Base-by-base conservation (phyloP, 2,797 vertebrate genomes). In the Gymnothorax javanicus region DNA sequence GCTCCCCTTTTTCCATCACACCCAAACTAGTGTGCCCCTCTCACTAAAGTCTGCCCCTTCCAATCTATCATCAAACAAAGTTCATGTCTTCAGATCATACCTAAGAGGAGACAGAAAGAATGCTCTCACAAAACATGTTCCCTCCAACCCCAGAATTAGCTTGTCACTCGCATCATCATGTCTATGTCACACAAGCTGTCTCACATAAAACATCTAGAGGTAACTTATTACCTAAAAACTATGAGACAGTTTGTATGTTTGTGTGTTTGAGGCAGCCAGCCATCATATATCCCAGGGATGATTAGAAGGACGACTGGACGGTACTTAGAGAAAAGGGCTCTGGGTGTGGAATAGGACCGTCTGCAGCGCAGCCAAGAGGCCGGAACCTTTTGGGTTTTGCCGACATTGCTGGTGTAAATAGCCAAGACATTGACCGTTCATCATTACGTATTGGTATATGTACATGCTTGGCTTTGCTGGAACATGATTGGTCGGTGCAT, bases 401-500 rank as follows among this genome's bases (percentile, higher is more conserved):
- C 89, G 67, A 89, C 84, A 85, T 83, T 89, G 91, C 89, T 91
- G 92, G 93, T 95, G 96, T 95, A 98, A 98, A 98, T 96, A 97
- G 97, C 93, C 95, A 93, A 94, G 96, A 95, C 94, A 95, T 93
- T 94, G 95, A 94, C 94, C 96, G 95, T 97, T 98, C 97, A 98
- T 98, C 97, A 97, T 97, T 95, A 96, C 95, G 97, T 98, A 98
- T 97, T 98, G 97, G 97, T 98, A 96, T 97, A 97, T 97, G 97
- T 95, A 97, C 97, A 96, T 97, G 95, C 96, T 90, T 92, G 95
- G 96, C 94, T 97, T 97, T 98, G 95, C 96, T 94, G 96, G 96
- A 98, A 98, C 97, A 97, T 98, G 97, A 99, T 98, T 99, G 98
- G 97, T 97, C 94, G 95, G 97, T 96, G 96, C 97, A 99, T 99